A percentile compares a stretch with the other conserved stretches of the same genome.
Evolutionary conservation across 2,113 vertebrate species (phyloP).

Genomic region (Corapipo altera): DNA sequence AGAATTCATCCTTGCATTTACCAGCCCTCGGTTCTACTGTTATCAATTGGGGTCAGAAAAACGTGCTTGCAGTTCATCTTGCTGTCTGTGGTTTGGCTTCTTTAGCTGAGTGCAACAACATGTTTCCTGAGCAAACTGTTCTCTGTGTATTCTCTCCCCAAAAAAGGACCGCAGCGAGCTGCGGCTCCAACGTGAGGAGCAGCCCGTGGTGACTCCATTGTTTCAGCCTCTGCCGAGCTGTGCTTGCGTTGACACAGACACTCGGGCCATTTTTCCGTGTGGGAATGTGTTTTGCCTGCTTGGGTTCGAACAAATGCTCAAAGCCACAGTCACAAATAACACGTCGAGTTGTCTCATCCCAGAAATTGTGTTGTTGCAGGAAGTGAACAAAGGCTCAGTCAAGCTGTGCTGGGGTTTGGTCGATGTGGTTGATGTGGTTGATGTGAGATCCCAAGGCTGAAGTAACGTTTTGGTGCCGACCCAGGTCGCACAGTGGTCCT

Average conservation of each 20-base stretch:
- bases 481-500: background rate
- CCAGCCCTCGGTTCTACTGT: background rate
- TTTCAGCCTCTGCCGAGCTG: background rate
- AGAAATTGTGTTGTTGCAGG: background rate
- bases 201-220: background rate
- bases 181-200: background rate
- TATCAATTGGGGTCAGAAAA: background rate
- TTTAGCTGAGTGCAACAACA: background rate
- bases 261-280: background rate
- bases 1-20: background rate
- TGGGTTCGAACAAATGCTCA: background rate
- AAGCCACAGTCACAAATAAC: background rate
- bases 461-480: rapidly evolving
- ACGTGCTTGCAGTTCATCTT: background rate
- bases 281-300: background rate
- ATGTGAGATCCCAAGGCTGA: background rate
- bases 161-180: background rate
- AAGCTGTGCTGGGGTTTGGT: background rate
- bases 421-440: rapidly evolving
- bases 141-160: background rate
- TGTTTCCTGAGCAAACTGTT: background rate
- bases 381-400: background rate
- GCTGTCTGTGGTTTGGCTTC: background rate
- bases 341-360: background rate
- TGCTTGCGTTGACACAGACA: background rate